Base-by-base conservation (phyloP, 2,113 vertebrate species). In the Thalassarche chlororhynchos region DNA sequence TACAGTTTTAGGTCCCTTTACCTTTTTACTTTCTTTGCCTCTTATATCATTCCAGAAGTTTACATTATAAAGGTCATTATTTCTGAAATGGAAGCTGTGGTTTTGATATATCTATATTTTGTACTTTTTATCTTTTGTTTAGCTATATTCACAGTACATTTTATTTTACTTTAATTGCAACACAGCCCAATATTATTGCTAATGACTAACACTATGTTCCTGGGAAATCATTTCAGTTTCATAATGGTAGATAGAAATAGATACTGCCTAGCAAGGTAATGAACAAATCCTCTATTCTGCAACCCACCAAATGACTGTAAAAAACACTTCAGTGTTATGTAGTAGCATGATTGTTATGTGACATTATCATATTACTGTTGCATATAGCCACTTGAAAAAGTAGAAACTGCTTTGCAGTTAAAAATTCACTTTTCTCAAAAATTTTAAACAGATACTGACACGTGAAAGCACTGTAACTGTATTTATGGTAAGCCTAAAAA, bases 261-360 rank as follows among this genome's bases (percentile, higher is more conserved):
- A 70, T 74, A 78, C 5, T 12, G 0, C 38, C 65, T 75, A 49
- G 19, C 4, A 58, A 83, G 44, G 29, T 54, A 95, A 78, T 28
- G 52, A 79, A 68, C 3, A 84, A 78, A 91, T 76, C 5, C 2
- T 79, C 24, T 76, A 6, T 72, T 91, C 51, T 49, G 5, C 58
- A 72, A 66, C 13, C 6, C 16, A 75, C 4, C 3, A 91, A 85
- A 60, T 14, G 20, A 51, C 52, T 69, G 17, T 51, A 93, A 89
- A 77, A 61, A 55, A 2, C 0, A 5, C 10, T 14, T 61, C 14
- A 68, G 31, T 42, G 19, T 2, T 76, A 25, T 4, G 0, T 34
- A 51, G 7, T 49, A 66, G 8, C 14, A 66, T 42, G 34, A 62
- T 20, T 72, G 5, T 44, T 74, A 21, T 34, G 13, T 81, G 42